These are phyloP conservation scores for Psammodynastes pulverulentus DNA, from an alignment of 2,113 vertebrate genomes.

Conservation along the genomic window DNA sequence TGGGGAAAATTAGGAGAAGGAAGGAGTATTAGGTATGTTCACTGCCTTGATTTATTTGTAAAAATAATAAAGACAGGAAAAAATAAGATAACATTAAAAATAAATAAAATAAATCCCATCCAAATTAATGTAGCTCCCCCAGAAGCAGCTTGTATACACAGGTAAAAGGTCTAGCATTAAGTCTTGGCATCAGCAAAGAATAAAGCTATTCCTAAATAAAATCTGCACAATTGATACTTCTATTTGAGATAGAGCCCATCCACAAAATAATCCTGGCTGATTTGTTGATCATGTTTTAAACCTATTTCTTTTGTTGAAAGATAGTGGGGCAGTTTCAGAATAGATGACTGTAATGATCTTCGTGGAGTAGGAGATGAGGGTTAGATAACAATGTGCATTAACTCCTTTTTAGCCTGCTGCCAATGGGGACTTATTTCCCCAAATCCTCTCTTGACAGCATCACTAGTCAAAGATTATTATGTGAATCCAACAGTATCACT, in stretches of 20 bases:
- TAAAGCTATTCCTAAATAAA: not conserved
- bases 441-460: not conserved
- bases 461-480: not conserved
- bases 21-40: not conserved
- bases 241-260: not conserved
- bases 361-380: not conserved
- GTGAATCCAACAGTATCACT: not conserved
- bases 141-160: not conserved
- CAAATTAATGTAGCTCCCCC: not conserved
- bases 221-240: not conserved
- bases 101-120: not conserved
- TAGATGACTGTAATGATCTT: not conserved
- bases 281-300: not conserved
- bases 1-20: not conserved
- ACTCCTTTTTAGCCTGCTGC: not conserved
- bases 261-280: not conserved
- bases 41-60: not conserved
- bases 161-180: not conserved
- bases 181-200: not conserved
- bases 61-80: not conserved
- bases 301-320: not conserved
- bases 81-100: not conserved
- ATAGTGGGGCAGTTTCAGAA: not conserved
- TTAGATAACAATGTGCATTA: not conserved
- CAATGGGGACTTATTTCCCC: not conserved